Percentiles rank a stretch among this genome's conserved stretches.
phyloP scores from a whole-genome alignment of 2,113 vertebrate genomes.

The Apus apus region DNA sequence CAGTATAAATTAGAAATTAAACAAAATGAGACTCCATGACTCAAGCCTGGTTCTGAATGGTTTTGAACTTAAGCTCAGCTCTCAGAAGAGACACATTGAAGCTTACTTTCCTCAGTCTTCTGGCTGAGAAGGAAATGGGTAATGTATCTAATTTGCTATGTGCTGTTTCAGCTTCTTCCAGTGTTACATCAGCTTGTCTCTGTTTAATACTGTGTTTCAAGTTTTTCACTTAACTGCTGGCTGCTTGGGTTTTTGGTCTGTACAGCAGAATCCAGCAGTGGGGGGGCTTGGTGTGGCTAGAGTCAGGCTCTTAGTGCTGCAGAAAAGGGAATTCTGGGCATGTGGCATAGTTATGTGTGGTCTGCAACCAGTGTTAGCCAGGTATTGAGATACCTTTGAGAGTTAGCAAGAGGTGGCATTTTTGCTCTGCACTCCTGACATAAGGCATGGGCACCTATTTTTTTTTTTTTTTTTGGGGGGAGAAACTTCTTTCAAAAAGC shows the following conservation, averaged over 20 bases:
- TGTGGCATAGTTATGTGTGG: neutral
- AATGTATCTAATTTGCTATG: neutral
- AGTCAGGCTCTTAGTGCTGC: neutral
- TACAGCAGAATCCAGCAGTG: neutral
- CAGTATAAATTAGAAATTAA: neutral
- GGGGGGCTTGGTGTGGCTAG: neutral
- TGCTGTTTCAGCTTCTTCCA: neutral
- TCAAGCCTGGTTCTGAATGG: neutral
- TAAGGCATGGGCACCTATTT: neutral
- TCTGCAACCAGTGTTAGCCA: neutral
- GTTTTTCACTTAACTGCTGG: neutral
- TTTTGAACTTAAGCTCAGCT: neutral
- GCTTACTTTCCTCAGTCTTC: neutral
- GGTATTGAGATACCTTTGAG: neutral
- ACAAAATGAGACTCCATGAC: neutral
- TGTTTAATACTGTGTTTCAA: neutral
- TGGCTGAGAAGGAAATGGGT: neutral
- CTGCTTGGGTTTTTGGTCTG: neutral
- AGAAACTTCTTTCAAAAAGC: neutral
- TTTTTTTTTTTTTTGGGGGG: neutral
- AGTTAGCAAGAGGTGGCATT: neutral
- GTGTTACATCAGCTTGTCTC: neutral
- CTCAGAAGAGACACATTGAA: neutral
- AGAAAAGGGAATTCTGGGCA: neutral
- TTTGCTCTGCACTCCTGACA: neutral